Conservation (phyloP, 2,797 vertebrate species). For the Apogon hyalosoma region DNA sequence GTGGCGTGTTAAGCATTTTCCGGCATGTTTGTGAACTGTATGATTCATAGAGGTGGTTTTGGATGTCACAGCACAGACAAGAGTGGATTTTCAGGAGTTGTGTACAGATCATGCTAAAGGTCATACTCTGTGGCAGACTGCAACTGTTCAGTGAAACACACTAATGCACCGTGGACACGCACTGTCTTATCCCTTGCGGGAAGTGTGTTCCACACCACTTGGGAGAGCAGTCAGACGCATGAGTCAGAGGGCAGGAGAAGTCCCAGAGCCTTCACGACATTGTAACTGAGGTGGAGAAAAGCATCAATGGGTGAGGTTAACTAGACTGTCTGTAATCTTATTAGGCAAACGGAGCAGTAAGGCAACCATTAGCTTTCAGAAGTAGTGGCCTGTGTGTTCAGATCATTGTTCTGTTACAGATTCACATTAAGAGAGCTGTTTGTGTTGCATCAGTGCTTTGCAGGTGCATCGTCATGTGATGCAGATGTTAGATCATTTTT, state of each 20-base stretch:
- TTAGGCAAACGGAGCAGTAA: conserved; percentile 31
- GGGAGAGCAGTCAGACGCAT: conserved; percentile 41
- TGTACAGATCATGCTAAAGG: conserved; percentile 36
- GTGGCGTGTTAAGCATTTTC: conserved; percentile 14
- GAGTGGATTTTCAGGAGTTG: conserved; percentile 17
- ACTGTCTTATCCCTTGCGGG: conserved; percentile 3
- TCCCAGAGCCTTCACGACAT: conserved; percentile 30
- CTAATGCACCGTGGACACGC: neutral
- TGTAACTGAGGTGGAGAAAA: conserved; percentile 48
- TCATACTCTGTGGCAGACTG: conserved; percentile 16
- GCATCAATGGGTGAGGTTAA: conserved; percentile 34
- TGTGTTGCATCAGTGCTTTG: conserved; percentile 16
- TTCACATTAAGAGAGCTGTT: neutral
- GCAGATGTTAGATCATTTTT: conserved; percentile 21
- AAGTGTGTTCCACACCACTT: conserved; percentile 6
- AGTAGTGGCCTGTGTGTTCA: neutral
- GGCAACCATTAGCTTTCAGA: conserved; percentile 9
- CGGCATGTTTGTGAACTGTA: conserved; percentile 35
- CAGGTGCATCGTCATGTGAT: conserved; percentile 24
- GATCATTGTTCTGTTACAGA: conserved; percentile 16
- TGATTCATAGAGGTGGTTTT: conserved; percentile 57
- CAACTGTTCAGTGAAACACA: neutral
- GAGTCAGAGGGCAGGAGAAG: conserved; percentile 53
- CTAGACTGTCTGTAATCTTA: conserved; percentile 38
- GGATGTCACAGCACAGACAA: conserved; percentile 19